Evolutionary conservation across 2,888 invertebrate species (phyloP).

Genomic region (Cosmia trapezina): DNA sequence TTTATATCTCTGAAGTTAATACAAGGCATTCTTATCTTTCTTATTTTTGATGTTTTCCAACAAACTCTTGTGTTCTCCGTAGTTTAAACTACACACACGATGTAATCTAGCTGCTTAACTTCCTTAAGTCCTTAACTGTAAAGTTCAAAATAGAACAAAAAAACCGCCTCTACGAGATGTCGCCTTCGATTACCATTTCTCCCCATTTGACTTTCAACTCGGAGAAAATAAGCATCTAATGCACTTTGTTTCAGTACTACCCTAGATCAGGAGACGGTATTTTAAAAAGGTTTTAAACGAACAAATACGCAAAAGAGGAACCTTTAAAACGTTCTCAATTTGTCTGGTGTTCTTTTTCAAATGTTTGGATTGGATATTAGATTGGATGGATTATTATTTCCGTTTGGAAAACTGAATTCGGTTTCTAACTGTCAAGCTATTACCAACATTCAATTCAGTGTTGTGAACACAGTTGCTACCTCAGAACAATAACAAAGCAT

Average conservation of each 20-base stretch:
- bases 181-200: conserved; percentile 41
- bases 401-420: neutral
- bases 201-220: conserved; percentile 48
- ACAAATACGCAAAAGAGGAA: conserved; percentile 20
- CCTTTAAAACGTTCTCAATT: conserved; percentile 11
- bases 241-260: conserved; percentile 46
- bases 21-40: neutral
- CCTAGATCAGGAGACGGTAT: conserved; percentile 15
- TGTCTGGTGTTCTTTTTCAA: neutral
- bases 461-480: too few relatives aligned
- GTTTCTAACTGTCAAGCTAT: neutral
- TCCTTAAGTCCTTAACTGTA: neutral
- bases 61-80: neutral
- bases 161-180: conserved; percentile 7
- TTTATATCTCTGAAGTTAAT: neutral
- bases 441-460: too few relatives aligned
- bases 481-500: too few relatives aligned
- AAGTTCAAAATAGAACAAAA: conserved; percentile 31
- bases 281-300: conserved; percentile 32
- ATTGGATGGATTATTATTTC: neutral
- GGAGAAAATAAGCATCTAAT: conserved; percentile 52
- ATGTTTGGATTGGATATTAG: too few relatives aligned
- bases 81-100: neutral
- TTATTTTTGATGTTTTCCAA: neutral
- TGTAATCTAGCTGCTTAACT: neutral